Evolutionary conservation across 2,888 invertebrate species (phyloP), one percentile per base, ranked within the genome.

Genomic region (Morpho helenor): DNA sequence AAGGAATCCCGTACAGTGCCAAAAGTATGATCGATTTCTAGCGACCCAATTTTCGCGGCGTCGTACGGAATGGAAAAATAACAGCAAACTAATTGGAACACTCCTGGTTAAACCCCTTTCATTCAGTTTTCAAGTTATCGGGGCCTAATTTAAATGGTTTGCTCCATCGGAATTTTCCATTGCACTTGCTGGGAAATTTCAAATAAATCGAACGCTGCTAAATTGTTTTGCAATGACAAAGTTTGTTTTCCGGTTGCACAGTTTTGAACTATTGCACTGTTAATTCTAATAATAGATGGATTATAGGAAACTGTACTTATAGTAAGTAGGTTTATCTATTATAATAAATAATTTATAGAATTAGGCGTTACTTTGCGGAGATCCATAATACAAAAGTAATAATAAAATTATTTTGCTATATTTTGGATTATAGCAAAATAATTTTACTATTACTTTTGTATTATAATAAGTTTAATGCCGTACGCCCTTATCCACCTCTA

Each of bases 1-100:
- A 54, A 49, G 49, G 52, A 62, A 59, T 65, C 61, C 58, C 58
- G 59, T 63, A 62, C 66, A 60, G 57, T 61, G 50, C 56, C 57
- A 66, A 63, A 67, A 58, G 54, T 64, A 66, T 65, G 70, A 78
- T 80, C 76, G 73, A 79, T 80, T 72, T 70, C 62, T 64, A 72
- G 68, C 78, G 82, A 82, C 83, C 85, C 76, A 82, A 73, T 85
- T 85, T 73, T 73, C 69, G 72, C 74, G 75, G 67, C 76, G 71
- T 63, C 68, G 78, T 76, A 69, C 72, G 81, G 69, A 88, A 88
- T 87, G 77, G 78, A 89, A 89, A 88, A 89, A 89, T 89, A 88
- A 88, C 89, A 88, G 84, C 84, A 80, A 85, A 81, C 85, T 89
- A 89, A 90, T 90, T 90, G 89, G 87, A 81, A 71, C 76, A 81